These are phyloP conservation scores for Gouania willdenowi DNA, from an alignment of 2,797 vertebrate genomes.

Conservation along the genomic window DNA sequence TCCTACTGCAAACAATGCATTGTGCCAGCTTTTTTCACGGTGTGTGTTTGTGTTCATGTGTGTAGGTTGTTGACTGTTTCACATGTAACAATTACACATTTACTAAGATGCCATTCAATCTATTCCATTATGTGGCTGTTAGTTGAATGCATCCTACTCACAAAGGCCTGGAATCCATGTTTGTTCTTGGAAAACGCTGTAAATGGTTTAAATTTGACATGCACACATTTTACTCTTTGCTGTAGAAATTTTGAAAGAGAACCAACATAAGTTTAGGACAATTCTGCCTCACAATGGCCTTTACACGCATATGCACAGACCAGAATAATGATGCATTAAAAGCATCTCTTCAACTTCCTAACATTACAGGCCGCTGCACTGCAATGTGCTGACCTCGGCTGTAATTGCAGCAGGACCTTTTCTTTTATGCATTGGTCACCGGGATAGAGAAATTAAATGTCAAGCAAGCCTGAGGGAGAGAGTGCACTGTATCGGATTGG, in stretches of 20 bases:
- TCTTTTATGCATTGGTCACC: slow-evolving; percentile 59
- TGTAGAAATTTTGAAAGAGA: slow-evolving; percentile 23
- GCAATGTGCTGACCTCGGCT: slow-evolving; percentile 51
- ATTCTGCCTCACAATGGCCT: background rate
- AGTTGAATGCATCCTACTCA: too few relatives aligned
- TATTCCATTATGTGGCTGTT: slow-evolving; percentile 37
- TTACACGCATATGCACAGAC: background rate
- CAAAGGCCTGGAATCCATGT: slow-evolving; percentile 21
- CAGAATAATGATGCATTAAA: slow-evolving; percentile 29
- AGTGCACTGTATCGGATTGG: slow-evolving; percentile 37
- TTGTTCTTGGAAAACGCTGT: slow-evolving; percentile 40
- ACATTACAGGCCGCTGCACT: slow-evolving; percentile 46
- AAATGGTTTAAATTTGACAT: slow-evolving; percentile 53
- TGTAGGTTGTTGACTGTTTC: too few relatives aligned
- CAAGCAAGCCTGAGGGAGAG: slow-evolving; percentile 46
- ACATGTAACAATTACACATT: slow-evolving; percentile 28
- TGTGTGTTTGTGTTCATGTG: too few relatives aligned
- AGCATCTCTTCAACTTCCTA: slow-evolving; percentile 42
- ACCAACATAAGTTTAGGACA: too few relatives aligned
- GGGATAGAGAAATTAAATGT: slow-evolving; percentile 66
- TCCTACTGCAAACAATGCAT: too few relatives aligned
- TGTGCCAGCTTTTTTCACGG: too few relatives aligned
- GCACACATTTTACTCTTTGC: too few relatives aligned
- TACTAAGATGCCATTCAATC: slow-evolving; percentile 32
- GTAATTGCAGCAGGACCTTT: slow-evolving; percentile 62